A percentile compares a stretch with the other conserved stretches of the same genome.
Conservation (phyloP, 2,797 vertebrate genomes). For the Rhinichthys osculus region DNA sequence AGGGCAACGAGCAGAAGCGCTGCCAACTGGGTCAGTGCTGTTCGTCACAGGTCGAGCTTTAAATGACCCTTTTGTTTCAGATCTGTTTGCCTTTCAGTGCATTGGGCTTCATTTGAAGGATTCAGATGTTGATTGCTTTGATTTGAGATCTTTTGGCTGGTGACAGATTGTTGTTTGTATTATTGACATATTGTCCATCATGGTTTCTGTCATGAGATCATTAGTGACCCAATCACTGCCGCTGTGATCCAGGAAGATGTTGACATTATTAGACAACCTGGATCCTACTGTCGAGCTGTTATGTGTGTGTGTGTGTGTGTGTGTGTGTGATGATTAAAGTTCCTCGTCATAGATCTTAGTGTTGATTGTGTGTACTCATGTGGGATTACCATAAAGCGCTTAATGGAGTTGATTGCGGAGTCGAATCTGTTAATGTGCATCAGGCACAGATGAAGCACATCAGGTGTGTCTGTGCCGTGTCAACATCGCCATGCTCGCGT, state of each 20-base stretch:
- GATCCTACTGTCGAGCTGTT: neutral
- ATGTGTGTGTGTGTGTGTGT: too few species aligned
- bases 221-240: neutral
- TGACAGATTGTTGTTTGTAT: neutral
- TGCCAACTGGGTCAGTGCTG: neutral
- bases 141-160: neutral
- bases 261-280: neutral
- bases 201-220: neutral
- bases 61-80: neutral
- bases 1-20: neutral
- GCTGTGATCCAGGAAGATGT: neutral
- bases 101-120: neutral
- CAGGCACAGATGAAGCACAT: constrained; percentile 7
- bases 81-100: neutral
- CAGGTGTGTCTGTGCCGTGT: constrained; percentile 29
- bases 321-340: neutral
- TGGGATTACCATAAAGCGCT: neutral
- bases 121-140: neutral
- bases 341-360: too few species aligned
- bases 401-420: neutral
- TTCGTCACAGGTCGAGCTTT: neutral
- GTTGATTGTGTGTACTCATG: neutral
- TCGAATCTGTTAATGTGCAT: constrained; percentile 35
- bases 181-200: neutral
- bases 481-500: neutral